These are phyloP conservation scores for Heterochromis multidens DNA, from an alignment of 2,113 vertebrate genomes.

Conservation along the genomic window DNA sequence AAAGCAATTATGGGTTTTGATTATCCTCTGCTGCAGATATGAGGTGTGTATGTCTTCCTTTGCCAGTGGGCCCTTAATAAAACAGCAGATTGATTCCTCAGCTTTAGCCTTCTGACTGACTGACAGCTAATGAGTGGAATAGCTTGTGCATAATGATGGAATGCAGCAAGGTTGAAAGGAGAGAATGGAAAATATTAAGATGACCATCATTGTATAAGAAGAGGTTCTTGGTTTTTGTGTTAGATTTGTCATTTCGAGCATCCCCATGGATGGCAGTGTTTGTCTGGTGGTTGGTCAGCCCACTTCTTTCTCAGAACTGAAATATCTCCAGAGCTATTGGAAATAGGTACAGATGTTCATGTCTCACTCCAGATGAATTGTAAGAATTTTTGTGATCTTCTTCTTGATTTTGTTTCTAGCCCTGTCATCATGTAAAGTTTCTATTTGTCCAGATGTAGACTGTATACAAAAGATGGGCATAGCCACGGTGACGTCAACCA, in stretches of 20 bases:
- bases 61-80: conserved; percentile 44
- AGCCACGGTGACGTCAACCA: background rate
- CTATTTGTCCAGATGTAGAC: background rate
- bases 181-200: background rate
- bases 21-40: conserved; percentile 62
- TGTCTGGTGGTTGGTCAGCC: background rate
- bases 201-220: background rate
- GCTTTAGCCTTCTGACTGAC: conserved; percentile 62
- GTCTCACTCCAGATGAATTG: background rate
- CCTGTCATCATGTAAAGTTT: background rate
- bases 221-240: background rate
- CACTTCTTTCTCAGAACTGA: no score
- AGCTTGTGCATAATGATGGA: conserved; percentile 60
- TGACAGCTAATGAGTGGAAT: conserved; percentile 68
- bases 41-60: conserved; percentile 34
- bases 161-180: background rate
- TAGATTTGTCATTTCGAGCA: background rate
- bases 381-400: background rate
- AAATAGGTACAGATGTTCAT: background rate
- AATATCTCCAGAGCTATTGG: background rate
- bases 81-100: conserved; percentile 63
- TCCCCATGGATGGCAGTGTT: background rate
- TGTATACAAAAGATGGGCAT: background rate
- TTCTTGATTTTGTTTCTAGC: no score
- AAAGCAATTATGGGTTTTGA: conserved; percentile 78